These are phyloP conservation scores for Acanthiza pusilla DNA, from an alignment of 2,797 vertebrate species.

Conservation along the genomic window DNA sequence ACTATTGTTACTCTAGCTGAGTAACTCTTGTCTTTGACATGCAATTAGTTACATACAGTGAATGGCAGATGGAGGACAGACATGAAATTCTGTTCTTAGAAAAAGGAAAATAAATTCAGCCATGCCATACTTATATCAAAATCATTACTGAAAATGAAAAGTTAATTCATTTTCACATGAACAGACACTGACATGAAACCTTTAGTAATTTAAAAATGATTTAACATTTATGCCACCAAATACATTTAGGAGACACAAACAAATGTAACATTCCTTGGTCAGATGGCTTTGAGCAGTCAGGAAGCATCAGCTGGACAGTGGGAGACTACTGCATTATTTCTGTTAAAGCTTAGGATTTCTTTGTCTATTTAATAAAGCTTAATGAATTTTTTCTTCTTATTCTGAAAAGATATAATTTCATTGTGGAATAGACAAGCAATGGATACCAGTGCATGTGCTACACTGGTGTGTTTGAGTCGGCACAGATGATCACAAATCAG, in stretches of 20 bases:
- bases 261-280: background rate
- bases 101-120: background rate
- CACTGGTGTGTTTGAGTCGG: background rate
- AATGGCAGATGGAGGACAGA: background rate
- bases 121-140: background rate
- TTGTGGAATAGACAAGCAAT: background rate
- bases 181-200: background rate
- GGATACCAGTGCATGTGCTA: background rate
- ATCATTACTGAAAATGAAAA: background rate
- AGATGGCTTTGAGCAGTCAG: background rate
- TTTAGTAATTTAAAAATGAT: background rate
- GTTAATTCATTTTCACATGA: background rate
- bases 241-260: background rate
- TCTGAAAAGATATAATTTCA: background rate
- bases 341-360: background rate
- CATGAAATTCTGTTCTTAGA: background rate
- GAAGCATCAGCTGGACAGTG: background rate
- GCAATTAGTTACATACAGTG: background rate
- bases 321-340: background rate
- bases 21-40: background rate
- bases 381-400: background rate
- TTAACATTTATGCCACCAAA: background rate
- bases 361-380: background rate
- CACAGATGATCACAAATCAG: background rate
- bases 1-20: background rate